A percentile compares a stretch with the other conserved stretches of the same genome.
Evolutionary conservation across 2,888 invertebrate species (phyloP).

Genomic region (Macrophya alboannulata): DNA sequence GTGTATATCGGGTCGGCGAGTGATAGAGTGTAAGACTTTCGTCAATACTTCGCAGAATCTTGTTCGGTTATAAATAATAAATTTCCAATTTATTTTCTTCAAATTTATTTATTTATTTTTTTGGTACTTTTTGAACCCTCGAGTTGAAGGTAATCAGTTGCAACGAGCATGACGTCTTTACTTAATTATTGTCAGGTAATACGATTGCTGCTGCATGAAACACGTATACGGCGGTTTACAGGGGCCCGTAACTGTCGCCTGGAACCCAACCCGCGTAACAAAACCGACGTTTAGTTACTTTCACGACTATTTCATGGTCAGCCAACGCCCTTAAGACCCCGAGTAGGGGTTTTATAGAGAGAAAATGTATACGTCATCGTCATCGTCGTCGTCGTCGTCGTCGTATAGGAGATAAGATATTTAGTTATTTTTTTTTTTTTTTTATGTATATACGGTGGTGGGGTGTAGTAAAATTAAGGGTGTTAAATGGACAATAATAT

Average conservation of each 20-base stretch:
- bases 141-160: neutral
- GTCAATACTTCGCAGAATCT: neutral
- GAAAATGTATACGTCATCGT: neutral
- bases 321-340: constrained; percentile 10
- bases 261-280: neutral
- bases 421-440: too few relatives aligned
- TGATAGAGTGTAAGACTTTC: neutral
- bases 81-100: neutral
- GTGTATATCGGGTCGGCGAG: neutral
- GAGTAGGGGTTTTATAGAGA: neutral
- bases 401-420: neutral
- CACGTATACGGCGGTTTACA: neutral
- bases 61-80: neutral
- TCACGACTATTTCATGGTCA: constrained; percentile 21
- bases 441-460: too few relatives aligned
- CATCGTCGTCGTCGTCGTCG: neutral
- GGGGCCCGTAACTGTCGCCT: neutral
- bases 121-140: neutral
- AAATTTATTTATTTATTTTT: neutral
- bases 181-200: too few relatives aligned
- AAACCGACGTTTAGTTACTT: constrained; percentile 25
- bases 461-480: neutral
- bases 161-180: neutral
- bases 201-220: neutral
- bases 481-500: too few relatives aligned